These are phyloP conservation scores for Cephus pygmeus DNA, from an alignment of 2,888 invertebrate genomes.

Conservation along the genomic window DNA sequence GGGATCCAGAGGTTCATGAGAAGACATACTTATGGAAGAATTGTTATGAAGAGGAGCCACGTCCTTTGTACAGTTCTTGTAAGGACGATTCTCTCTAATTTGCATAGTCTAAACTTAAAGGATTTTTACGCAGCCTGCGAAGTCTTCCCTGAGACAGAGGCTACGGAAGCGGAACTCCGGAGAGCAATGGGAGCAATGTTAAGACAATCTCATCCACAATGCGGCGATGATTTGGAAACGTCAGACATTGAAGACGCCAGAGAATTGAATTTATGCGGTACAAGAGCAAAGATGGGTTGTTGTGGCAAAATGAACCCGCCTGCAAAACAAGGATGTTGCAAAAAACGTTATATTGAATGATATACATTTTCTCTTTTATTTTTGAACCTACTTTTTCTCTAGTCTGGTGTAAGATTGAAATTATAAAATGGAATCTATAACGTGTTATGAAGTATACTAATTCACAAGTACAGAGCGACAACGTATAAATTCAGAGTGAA, in stretches of 20 bases:
- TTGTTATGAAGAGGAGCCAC: not conserved
- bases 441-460: not conserved
- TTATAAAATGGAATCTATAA: not conserved
- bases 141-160: not conserved
- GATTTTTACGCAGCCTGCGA: not conserved
- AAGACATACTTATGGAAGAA: conserved; percentile 19
- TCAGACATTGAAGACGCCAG: not conserved
- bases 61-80: not conserved
- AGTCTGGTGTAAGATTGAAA: not conserved
- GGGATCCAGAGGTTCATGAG: conserved; percentile 12
- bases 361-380: not conserved
- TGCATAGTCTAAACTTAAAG: not conserved
- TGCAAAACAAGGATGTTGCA: not conserved
- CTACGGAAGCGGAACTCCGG: not conserved
- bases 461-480: not conserved
- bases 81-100: not conserved
- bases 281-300: not conserved
- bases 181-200: not conserved
- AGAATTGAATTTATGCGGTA: not conserved
- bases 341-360: not conserved
- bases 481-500: not conserved
- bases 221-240: not conserved
- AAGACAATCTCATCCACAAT: not conserved
- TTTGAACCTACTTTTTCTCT: not conserved
- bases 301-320: not conserved